Evolutionary conservation across 2,113 vertebrate genomes (phyloP), one percentile per base, ranked within the genome.

Genomic region (Cynopterus brachyotis): DNA sequence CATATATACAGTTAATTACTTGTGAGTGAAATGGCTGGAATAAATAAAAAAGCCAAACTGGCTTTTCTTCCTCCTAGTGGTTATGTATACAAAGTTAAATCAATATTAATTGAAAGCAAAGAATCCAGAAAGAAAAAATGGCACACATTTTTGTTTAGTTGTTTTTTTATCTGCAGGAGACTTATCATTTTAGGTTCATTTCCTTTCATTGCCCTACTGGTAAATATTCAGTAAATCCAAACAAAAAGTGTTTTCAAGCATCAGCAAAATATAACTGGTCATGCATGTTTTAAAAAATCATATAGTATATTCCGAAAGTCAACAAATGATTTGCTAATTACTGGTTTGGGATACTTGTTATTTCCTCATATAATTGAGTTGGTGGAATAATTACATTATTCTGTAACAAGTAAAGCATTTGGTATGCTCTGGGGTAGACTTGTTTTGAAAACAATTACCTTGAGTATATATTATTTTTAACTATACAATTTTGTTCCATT

Each of bases 381-480:
- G 47, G 87, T 89, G 76, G 16, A n/a, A 67, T 84, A 66, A 92
- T 40, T 47, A 69, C 9, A 69, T 82, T 70, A 76, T 94, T 91
- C 62, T 42, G 0, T 94, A 91, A 37, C 30, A 95, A 78, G 32
- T 62, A 70, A 78, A 92, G 32, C 35, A 93, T 82, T 64, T 95
- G 37, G 20, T 69, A 87, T 70, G 28, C 64, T 37, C 35, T 83
- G 45, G 30, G 11, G 10, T 5, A 86, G 37, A 75, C 17, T 66
- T 60, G 24, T 55, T 95, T 93, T 84, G 28, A 90, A 87, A 88
- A 37, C 35, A 82, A 57, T 57, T 87, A 57, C 24, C 45, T 94
- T 78, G n/a, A 53, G 19, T 69, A 72, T 35, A 55, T 80, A 80
- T 95, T 80, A 70, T 78, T 83, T 92, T 92, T 89, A 85, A 75